These are phyloP conservation scores for Phymastichus coffea DNA, from an alignment of 1,140 invertebrate species.

Conservation along the genomic window DNA sequence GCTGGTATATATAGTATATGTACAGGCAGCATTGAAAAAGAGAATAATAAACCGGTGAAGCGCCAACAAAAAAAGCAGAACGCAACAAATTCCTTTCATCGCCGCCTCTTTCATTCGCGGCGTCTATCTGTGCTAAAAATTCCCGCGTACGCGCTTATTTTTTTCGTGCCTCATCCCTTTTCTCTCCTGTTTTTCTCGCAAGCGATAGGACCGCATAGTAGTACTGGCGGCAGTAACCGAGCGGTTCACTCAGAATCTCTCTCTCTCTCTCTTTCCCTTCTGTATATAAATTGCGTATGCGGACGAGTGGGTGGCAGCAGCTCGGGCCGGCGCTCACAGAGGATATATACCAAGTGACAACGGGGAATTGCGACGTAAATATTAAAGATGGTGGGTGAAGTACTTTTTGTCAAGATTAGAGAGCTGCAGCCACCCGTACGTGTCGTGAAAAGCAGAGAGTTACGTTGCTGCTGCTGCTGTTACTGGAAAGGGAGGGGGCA, in stretches of 20 bases:
- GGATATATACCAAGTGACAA: constrained; percentile 29
- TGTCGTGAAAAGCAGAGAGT: constrained; percentile 6
- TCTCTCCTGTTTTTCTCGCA: background rate
- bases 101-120: too few relatives aligned
- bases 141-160: background rate
- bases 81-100: too few relatives aligned
- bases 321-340: background rate
- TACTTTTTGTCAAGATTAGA: constrained; percentile 31
- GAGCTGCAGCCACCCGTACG: background rate
- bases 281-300: background rate
- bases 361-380: constrained; percentile 34
- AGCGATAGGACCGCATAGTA: background rate
- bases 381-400: constrained; percentile 23
- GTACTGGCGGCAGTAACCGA: background rate
- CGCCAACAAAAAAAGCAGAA: too few relatives aligned
- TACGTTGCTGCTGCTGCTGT: too few relatives aligned
- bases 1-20: too few relatives aligned
- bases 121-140: too few relatives aligned
- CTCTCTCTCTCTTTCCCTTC: background rate
- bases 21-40: too few relatives aligned
- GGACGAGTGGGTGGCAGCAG: background rate
- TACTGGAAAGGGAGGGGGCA: background rate
- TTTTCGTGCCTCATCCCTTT: background rate
- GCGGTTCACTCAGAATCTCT: background rate
- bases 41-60: too few relatives aligned